These are phyloP conservation scores for Natator depressus DNA, from an alignment of 2,113 vertebrate species.

Conservation along the genomic window DNA sequence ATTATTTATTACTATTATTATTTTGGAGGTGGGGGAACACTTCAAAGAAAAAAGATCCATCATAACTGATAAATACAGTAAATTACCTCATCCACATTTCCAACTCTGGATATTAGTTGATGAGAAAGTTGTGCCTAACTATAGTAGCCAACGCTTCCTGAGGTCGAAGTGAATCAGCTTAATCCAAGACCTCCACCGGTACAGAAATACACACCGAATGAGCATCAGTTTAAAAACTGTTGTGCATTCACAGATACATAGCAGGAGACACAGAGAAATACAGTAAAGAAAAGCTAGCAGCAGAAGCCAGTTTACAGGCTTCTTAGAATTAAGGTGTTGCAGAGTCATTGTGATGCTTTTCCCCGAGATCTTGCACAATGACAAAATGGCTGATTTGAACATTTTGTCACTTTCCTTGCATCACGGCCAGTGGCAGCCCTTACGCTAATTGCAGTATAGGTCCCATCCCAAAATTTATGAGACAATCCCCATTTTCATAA, in stretches of 20 bases:
- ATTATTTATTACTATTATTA: neutral
- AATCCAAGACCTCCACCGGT: neutral
- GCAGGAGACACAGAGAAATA: constrained; percentile 38
- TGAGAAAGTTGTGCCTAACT: neutral
- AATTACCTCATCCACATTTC: neutral
- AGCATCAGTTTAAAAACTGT: constrained; percentile 14
- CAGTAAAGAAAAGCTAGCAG: constrained; percentile 16
- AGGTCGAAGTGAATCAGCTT: constrained; percentile 18
- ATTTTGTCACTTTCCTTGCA: neutral
- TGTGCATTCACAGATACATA: constrained; percentile 8
- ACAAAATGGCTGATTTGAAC: constrained; percentile 35
- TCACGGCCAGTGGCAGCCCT: too few relatives aligned
- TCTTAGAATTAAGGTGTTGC: constrained; percentile 28
- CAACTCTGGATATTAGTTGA: neutral
- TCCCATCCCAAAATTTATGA: neutral
- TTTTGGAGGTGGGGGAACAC: neutral
- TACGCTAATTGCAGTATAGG: neutral
- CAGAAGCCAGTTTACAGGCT: constrained; percentile 35
- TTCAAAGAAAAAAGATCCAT: neutral
- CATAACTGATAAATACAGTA: neutral
- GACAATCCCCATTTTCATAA: constrained; percentile 1
- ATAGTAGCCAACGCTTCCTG: neutral
- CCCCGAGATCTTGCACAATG: constrained; percentile 8
- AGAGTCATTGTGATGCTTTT: constrained; percentile 10
- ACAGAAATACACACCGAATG: neutral